Percentiles rank a stretch among this genome's conserved stretches.
Conservation (phyloP, 1,140 invertebrate species). For the Psix sp. region DNA sequence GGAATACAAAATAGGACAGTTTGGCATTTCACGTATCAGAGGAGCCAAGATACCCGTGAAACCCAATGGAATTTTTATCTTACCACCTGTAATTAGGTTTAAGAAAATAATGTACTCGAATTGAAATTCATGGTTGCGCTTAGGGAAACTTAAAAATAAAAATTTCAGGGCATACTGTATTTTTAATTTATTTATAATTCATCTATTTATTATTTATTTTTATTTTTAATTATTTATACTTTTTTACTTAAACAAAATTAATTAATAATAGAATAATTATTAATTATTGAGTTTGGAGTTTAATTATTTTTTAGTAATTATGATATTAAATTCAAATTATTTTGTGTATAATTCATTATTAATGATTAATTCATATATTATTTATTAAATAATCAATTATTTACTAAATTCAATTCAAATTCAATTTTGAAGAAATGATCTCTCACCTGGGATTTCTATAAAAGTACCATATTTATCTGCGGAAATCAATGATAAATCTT, state of each 20-base stretch:
- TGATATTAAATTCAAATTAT: too few species aligned
- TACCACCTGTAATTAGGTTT: constrained; percentile 74
- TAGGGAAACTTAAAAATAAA: not conserved
- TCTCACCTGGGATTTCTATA: constrained; percentile 78
- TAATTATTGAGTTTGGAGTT: not conserved
- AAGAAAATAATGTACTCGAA: not conserved
- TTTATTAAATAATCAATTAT: not conserved
- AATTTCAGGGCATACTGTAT: too few species aligned
- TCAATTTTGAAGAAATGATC: not conserved
- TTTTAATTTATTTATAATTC: too few species aligned
- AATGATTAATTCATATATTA: too few species aligned
- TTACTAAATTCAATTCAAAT: too few species aligned
- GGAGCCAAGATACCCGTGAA: constrained; percentile 82
- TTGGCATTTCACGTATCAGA: constrained; percentile 79
- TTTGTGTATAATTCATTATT: too few species aligned
- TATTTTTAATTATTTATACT: too few species aligned
- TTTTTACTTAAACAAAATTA: too few species aligned
- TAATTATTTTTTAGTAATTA: too few species aligned
- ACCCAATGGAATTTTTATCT: constrained; percentile 80
- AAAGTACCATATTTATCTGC: constrained; percentile 82
- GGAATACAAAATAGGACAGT: constrained; percentile 78
- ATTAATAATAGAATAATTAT: not conserved
- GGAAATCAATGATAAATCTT: constrained; percentile 81
- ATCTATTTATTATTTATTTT: too few species aligned
- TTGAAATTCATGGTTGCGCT: not conserved